phyloP scores from a whole-genome alignment of 2,888 invertebrate species.

The Epicampocera succincta region DNA sequence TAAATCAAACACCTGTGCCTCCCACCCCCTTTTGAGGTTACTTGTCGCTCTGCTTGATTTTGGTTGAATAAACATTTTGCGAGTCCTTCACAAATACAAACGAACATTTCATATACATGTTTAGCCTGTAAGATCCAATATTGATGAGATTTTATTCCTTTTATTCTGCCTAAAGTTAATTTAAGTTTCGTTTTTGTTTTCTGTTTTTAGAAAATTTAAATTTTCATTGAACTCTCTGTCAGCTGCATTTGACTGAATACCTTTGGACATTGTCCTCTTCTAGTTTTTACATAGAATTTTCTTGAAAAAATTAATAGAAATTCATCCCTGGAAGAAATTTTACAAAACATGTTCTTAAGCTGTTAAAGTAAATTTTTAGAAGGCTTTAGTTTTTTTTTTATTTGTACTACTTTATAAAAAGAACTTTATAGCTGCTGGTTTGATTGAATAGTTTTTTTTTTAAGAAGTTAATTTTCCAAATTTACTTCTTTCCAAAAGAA shows the following conservation, averaged over 20 bases:
- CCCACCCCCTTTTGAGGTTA: too few relatives aligned
- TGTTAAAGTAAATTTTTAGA: too few relatives aligned
- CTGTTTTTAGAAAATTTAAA: not conserved
- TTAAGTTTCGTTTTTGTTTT: slow-evolving; percentile 11
- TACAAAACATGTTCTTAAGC: too few relatives aligned
- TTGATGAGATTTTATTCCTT: slow-evolving; percentile 37
- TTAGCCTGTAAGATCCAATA: slow-evolving; percentile 6
- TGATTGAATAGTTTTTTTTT: too few relatives aligned
- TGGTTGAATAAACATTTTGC: slow-evolving; percentile 28
- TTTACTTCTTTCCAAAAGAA: too few relatives aligned
- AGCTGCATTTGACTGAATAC: slow-evolving; percentile 4
- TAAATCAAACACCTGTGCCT: slow-evolving; percentile 66
- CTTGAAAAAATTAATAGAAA: too few relatives aligned
- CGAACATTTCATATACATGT: not conserved
- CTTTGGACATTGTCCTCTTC: slow-evolving; percentile 16
- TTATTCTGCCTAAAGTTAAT: slow-evolving; percentile 42
- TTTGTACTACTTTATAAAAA: too few relatives aligned
- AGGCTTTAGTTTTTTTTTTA: too few relatives aligned
- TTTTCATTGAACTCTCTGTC: slow-evolving; percentile 32
- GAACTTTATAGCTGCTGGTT: too few relatives aligned
- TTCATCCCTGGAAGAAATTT: too few relatives aligned
- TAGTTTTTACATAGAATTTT: slow-evolving; percentile 4
- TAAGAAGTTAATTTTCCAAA: too few relatives aligned
- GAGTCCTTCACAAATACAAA: slow-evolving; percentile 29
- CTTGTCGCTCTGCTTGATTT: not conserved